Evolutionary conservation across 2,113 vertebrate genomes (phyloP).

Genomic region (Crotalus helleri): DNA sequence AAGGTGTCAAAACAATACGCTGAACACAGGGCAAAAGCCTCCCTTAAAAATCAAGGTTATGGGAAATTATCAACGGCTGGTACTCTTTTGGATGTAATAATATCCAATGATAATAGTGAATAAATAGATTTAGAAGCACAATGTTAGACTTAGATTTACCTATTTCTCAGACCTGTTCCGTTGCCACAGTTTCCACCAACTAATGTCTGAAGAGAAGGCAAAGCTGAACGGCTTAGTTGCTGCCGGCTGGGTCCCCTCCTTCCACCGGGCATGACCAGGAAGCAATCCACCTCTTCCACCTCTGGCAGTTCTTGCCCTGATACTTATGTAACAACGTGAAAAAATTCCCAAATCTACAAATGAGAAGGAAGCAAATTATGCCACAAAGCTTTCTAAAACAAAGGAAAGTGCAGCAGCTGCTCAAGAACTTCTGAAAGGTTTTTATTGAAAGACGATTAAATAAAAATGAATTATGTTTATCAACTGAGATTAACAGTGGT

Average conservation of each 20-base stretch:
- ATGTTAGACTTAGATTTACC: conserved; percentile 67
- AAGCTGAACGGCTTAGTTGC: conserved; percentile 95
- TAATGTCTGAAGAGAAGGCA: conserved; percentile 96
- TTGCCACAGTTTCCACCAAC: conserved; percentile 90
- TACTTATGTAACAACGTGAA: conserved; percentile 55
- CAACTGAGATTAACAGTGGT: neutral
- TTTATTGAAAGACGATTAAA: neutral
- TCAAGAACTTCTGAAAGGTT: neutral
- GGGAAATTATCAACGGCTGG: neutral
- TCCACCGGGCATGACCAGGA: conserved; percentile 95
- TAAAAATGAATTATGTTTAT: neutral
- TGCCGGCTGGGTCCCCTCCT: conserved; percentile 99
- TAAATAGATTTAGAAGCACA: neutral
- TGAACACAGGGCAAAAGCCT: neutral
- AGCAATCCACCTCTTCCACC: conserved; percentile 70
- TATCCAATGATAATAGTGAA: neutral
- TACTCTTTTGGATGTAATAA: neutral
- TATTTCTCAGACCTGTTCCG: conserved; percentile 89
- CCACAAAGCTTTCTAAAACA: neutral
- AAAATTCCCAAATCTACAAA: conserved; percentile 68
- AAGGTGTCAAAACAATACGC: neutral
- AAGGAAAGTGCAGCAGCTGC: neutral
- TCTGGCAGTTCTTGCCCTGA: conserved; percentile 63
- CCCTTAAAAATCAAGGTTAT: neutral
- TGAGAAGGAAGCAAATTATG: conserved; percentile 7